Evolutionary conservation across 2,113 vertebrate species (phyloP).

Genomic region (Gracilinanus agilis): DNA sequence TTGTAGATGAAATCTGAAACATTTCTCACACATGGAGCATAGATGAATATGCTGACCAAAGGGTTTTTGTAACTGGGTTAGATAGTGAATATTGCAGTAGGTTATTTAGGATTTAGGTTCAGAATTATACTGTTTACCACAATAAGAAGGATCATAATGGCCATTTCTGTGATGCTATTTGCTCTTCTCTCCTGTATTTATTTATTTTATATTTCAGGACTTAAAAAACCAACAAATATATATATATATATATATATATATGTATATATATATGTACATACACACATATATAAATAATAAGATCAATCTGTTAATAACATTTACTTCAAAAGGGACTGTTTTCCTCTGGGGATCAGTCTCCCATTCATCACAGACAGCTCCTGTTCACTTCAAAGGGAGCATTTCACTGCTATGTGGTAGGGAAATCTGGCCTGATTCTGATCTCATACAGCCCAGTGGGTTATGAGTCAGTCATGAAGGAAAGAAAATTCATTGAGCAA

Average conservation of each 20-base stretch:
- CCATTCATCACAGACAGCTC: not conserved
- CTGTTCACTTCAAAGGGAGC: not conserved
- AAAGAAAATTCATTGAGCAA: not conserved
- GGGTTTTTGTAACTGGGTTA: accelerated
- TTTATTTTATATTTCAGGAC: not conserved
- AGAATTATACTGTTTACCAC: accelerated
- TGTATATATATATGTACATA: too few relatives aligned
- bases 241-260: too few relatives aligned
- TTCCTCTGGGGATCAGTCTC: not conserved
- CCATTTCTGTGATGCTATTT: not conserved
- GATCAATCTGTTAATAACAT: not conserved
- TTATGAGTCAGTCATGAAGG: not conserved
- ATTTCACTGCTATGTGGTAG: not conserved
- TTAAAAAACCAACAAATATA: too few relatives aligned
- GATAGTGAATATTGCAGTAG: accelerated
- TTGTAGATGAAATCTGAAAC: not conserved
- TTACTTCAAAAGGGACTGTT: accelerated
- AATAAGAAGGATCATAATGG: accelerated
- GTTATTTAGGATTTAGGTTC: accelerated
- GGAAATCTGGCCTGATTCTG: not conserved
- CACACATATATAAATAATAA: not conserved
- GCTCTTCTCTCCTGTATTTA: not conserved
- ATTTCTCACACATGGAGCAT: accelerated
- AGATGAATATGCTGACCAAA: not conserved
- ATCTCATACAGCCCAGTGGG: not conserved